A percentile compares a stretch with the other conserved stretches of the same genome.
phyloP scores from a whole-genome alignment of 2,113 vertebrate species.

The Hippoglossus stenolepis region DNA sequence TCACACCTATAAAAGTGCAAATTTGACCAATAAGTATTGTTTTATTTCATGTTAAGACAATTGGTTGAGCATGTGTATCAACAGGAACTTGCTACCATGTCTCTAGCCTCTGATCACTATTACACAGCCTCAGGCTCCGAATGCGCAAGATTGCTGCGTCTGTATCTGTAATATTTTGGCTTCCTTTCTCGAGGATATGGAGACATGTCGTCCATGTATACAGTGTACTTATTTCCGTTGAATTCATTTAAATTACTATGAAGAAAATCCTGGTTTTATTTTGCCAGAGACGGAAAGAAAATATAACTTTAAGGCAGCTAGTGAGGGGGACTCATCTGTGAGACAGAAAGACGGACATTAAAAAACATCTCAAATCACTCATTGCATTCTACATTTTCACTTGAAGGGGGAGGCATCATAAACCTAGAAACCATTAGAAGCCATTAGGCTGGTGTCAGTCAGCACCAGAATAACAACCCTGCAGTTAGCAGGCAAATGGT shows the following conservation, averaged over 20 bases:
- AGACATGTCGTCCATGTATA: too few species aligned
- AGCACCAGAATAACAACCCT: slow-evolving; percentile 61
- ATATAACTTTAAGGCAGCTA: not conserved
- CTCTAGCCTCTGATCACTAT: too few species aligned
- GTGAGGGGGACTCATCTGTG: slow-evolving; percentile 1
- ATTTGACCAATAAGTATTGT: too few species aligned
- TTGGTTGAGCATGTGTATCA: too few species aligned
- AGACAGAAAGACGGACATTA: not conserved
- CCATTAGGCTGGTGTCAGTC: slow-evolving; percentile 75
- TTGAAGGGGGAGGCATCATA: slow-evolving; percentile 60
- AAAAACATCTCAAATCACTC: slow-evolving; percentile 19
- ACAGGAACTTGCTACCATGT: too few species aligned
- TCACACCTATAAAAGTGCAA: too few species aligned
- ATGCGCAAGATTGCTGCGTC: not conserved
- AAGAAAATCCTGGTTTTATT: not conserved
- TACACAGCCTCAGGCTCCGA: too few species aligned
- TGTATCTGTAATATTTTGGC: not conserved
- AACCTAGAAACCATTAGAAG: slow-evolving; percentile 72
- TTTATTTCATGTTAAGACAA: too few species aligned
- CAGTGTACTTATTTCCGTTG: not conserved
- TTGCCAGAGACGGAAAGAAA: not conserved
- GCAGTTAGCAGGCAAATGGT: slow-evolving; percentile 62
- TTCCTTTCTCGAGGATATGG: not conserved
- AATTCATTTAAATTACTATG: not conserved
- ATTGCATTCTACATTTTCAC: slow-evolving; percentile 52